Evolutionary conservation across 2,113 vertebrate species (phyloP), one percentile per base, ranked within the genome.

Genomic region (Pteropus alecto): DNA sequence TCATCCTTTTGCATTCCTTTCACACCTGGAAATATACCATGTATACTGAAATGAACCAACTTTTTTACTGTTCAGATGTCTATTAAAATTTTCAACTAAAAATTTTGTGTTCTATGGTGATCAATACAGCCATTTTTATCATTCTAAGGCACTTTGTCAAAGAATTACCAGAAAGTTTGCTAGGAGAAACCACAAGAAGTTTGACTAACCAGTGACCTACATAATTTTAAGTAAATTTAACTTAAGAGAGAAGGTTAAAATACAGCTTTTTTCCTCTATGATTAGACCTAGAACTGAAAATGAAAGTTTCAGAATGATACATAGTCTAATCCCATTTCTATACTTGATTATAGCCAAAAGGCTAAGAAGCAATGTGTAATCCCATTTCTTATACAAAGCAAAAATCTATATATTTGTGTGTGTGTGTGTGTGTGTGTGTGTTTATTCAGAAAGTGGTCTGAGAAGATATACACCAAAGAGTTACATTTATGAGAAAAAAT

Each of bases 201-300:
- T 77, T 84, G 74, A 13, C 30, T 63, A 70, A 38, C 14, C 9
- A 87, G 51, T 56, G 87, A 56, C 16, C 43, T 60, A 76, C 33
- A 83, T 88, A 94, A n/a, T 90, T 74, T 22, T 26, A 84, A 93
- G 35, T 89, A 67, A 87, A 94, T 87, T 73, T 89, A 87, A 83
- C 43, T 83, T 84, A 77, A 60, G n/a, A 92, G 26, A 78, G 28
- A 93, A 85, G 18, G 26, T 58, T 70, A 16, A 88, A 77, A 82
- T n/a, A 48, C 3, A 86, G 18, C 35, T 58, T 71, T 70, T 94
- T 51, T 4, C 4, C 54, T 74, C 7, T 22, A 8, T 71, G 21
- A 77, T 48, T 91, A 90, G 89, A 60, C 33, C 76, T 89, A 85
- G 3, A 76, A n/a, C n/a, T 54, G 7, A 85, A 93, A 46, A 38